Evolutionary conservation across 2,113 vertebrate species (phyloP).

Genomic region (Aleadryas rufinucha): DNA sequence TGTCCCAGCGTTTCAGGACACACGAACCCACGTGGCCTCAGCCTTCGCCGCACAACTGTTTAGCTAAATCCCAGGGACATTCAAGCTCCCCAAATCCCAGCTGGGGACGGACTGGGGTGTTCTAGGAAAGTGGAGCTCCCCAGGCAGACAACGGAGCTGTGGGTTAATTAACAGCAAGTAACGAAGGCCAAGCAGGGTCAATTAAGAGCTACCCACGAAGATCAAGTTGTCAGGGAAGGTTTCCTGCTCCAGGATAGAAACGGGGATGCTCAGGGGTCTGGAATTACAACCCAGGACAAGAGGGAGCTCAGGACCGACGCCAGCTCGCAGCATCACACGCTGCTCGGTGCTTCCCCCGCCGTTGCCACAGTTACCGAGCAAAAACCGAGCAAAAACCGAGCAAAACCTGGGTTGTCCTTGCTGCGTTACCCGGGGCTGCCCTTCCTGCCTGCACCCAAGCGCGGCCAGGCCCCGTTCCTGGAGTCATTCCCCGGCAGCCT

Average conservation of each 20-base stretch:
- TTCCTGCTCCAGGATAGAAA: background rate
- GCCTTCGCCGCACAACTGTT: accelerated
- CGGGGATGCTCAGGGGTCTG: background rate
- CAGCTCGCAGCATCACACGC: background rate
- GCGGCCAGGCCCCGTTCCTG: background rate
- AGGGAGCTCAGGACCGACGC: background rate
- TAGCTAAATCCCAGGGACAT: background rate
- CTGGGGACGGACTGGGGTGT: background rate
- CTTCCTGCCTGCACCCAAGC: background rate
- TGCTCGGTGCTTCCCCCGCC: background rate
- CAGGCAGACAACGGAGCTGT: background rate
- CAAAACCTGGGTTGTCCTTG: background rate
- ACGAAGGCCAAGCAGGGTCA: background rate
- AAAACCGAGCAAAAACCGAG: background rate
- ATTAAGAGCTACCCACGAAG: background rate
- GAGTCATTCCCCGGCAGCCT: too few species aligned
- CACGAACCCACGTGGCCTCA: accelerated
- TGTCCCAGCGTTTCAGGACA: background rate
- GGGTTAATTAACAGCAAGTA: background rate
- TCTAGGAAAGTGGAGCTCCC: background rate
- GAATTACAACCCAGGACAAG: background rate
- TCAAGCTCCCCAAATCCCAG: background rate
- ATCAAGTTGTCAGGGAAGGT: background rate
- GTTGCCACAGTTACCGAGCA: background rate
- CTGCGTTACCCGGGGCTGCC: background rate